A percentile compares a stretch with the other conserved stretches of the same genome.
These are phyloP conservation scores for Chloromyia formosa DNA, from an alignment of 2,888 invertebrate genomes.

Conservation along the genomic window DNA sequence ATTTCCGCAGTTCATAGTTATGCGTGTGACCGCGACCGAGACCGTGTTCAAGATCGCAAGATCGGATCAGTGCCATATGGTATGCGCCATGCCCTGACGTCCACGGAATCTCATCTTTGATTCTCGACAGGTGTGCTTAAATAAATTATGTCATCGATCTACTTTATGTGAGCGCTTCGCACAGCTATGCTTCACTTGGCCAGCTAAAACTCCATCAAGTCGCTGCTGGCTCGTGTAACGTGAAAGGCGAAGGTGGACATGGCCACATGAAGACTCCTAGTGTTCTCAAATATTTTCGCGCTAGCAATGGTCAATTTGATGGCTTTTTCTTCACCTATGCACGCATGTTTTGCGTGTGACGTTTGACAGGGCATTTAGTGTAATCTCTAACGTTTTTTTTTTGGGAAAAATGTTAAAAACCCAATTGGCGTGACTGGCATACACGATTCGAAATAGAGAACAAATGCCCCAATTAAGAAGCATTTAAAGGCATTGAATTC, in stretches of 20 bases:
- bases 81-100: slow-evolving; percentile 35
- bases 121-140: slow-evolving; percentile 45
- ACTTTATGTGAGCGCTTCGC: slow-evolving; percentile 33
- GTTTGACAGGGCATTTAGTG: background rate
- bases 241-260: slow-evolving; percentile 3
- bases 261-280: slow-evolving; percentile 1
- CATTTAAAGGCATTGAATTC: slow-evolving; percentile 1
- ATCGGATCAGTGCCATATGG: slow-evolving; percentile 33
- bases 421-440: slow-evolving; percentile 48
- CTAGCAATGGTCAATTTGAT: slow-evolving; percentile 1
- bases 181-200: slow-evolving; percentile 1
- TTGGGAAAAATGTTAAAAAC: slow-evolving; percentile 45
- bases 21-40: slow-evolving; percentile 28
- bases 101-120: slow-evolving; percentile 17
- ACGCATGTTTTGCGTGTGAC: background rate
- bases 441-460: background rate
- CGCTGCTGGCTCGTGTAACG: background rate
- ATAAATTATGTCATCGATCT: slow-evolving; percentile 51
- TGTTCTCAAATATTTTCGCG: slow-evolving; percentile 33
- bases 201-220: background rate
- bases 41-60: slow-evolving; percentile 25
- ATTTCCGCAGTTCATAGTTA: slow-evolving; percentile 31
- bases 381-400: slow-evolving; percentile 47
- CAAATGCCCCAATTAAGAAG: slow-evolving; percentile 45
- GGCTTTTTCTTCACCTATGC: slow-evolving; percentile 33